A percentile compares a stretch with the other conserved stretches of the same genome.
These are phyloP conservation scores for Aricia artaxerxes DNA, from an alignment of 2,888 invertebrate genomes.

Conservation along the genomic window DNA sequence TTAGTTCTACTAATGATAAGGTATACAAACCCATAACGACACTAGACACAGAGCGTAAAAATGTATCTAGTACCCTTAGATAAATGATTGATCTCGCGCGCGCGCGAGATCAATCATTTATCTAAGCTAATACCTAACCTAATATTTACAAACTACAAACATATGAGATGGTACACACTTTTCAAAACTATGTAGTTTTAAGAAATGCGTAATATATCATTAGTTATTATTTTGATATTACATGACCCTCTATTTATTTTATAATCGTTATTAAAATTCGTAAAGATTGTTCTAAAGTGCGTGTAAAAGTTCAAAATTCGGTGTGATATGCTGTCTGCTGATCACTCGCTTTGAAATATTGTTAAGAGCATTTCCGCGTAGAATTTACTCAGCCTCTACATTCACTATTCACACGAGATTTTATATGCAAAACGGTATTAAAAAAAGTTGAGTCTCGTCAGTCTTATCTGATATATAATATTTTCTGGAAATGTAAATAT, in stretches of 20 bases:
- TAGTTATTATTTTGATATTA: background rate
- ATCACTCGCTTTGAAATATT: background rate
- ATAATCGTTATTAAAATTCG: background rate
- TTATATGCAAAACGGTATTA: background rate
- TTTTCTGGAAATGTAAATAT: background rate
- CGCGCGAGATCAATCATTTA: no score
- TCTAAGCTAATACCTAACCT: no score
- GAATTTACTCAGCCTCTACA: background rate
- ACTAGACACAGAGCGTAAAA: background rate
- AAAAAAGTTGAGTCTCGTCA: slow-evolving; percentile 1
- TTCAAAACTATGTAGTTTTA: background rate
- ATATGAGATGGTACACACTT: background rate
- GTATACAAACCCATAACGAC: background rate
- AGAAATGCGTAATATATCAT: background rate
- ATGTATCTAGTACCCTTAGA: no score
- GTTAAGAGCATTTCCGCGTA: background rate
- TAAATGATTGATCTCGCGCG: no score
- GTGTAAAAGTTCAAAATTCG: slow-evolving; percentile 20
- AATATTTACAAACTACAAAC: no score
- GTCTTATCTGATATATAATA: background rate
- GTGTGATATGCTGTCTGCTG: background rate
- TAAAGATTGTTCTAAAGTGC: slow-evolving; percentile 21
- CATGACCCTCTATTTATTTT: background rate
- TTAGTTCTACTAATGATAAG: no score
- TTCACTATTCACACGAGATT: background rate